A percentile compares a stretch with the other conserved stretches of the same genome.
Conservation (phyloP, 2,888 invertebrate genomes). For the Hypolimnas misippus region DNA sequence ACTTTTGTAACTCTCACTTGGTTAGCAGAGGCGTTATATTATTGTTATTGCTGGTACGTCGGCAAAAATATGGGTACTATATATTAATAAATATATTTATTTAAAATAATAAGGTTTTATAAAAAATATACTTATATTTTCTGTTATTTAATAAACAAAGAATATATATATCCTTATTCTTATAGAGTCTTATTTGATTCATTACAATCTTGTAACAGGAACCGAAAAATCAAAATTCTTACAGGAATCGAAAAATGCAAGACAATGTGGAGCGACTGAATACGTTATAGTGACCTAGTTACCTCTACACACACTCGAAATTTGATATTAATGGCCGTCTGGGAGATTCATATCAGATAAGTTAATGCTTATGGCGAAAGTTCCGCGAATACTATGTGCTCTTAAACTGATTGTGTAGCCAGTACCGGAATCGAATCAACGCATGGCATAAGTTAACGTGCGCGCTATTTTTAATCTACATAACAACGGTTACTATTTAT, state of each 20-base stretch:
- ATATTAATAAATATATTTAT: not conserved
- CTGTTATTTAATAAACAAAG: not conserved
- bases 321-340: slow-evolving; percentile 49
- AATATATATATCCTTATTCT: not conserved
- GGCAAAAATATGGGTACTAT: not conserved
- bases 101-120: not conserved
- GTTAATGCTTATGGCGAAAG: slow-evolving; percentile 74
- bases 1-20: slow-evolving; percentile 22
- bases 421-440: slow-evolving; percentile 70
- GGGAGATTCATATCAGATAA: slow-evolving; percentile 66
- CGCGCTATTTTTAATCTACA: not conserved
- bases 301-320: slow-evolving; percentile 47
- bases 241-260: slow-evolving; percentile 6
- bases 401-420: slow-evolving; percentile 73
- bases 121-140: too few species aligned
- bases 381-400: slow-evolving; percentile 72
- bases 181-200: not conserved
- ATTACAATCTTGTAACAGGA: slow-evolving; percentile 7
- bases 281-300: slow-evolving; percentile 37
- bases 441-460: not conserved
- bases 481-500: too few species aligned
- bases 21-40: slow-evolving; percentile 28
- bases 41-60: slow-evolving; percentile 19
- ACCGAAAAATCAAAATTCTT: slow-evolving; percentile 10
- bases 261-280: slow-evolving; percentile 25